Conservation (phyloP, 2,797 vertebrate species). For the Enteromius fasciolatus region DNA sequence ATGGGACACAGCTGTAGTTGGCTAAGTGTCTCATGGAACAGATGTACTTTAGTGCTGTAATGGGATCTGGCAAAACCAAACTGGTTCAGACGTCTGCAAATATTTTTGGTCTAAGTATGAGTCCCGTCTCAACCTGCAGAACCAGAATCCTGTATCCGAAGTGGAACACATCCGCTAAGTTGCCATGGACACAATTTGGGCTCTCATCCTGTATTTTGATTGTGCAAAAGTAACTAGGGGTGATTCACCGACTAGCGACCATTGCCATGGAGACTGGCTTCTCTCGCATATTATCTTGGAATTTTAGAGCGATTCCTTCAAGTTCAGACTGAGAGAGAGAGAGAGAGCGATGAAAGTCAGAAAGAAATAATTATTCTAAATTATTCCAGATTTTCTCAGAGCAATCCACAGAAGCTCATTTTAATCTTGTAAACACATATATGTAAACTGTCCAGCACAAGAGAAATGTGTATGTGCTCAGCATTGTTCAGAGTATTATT, state of each 20-base stretch:
- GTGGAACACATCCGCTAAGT: conserved; percentile 45
- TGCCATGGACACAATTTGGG: conserved; percentile 54
- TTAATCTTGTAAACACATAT: conserved; percentile 2
- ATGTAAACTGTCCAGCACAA: neutral
- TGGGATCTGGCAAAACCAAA: neutral
- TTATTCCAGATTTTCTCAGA: neutral
- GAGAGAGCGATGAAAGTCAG: neutral
- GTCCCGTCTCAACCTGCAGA: conserved; percentile 19
- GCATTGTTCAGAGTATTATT: neutral
- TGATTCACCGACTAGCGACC: conserved; percentile 54
- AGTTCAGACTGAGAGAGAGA: conserved; percentile 18
- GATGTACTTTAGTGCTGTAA: neutral
- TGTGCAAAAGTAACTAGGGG: conserved; percentile 55
- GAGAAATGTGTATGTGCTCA: neutral
- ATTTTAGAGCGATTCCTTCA: conserved; percentile 17
- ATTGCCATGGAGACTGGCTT: conserved; percentile 55
- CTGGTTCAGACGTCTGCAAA: neutral
- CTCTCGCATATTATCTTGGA: conserved; percentile 33
- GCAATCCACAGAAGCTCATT: neutral
- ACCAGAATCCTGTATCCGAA: conserved; percentile 40
- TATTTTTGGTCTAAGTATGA: neutral
- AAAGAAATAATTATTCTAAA: conserved; percentile 8
- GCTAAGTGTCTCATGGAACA: neutral
- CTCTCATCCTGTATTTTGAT: conserved; percentile 60
- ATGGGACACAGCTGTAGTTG: conserved; percentile 2